Evolutionary conservation across 2,888 invertebrate genomes (phyloP), one percentile per base, ranked within the genome.

Genomic region (Drosophila barbarae): DNA sequence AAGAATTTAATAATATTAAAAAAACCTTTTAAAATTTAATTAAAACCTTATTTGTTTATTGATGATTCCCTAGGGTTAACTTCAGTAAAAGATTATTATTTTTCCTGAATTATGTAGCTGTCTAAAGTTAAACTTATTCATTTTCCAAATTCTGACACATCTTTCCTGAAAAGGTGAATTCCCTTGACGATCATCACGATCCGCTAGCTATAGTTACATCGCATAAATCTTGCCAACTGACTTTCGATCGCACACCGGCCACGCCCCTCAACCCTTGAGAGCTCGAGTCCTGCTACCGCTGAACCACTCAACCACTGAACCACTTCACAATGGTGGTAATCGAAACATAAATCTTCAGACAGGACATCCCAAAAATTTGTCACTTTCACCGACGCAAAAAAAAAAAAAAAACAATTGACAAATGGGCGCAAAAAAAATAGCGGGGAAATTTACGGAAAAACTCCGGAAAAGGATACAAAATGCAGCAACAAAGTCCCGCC

Each of bases 231-330:
- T 15, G 10, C 28, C 13, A 34, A 1, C 60, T 34, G 60, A 60
- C 61, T 61, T 47, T 15, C 60, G 60, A 66, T 66, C 65, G 55
- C 50, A 32, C 10, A 15, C 18, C 44, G 10, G 54, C 38, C 56
- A 51, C 69, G 64, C 69, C 69, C 71, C 64, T 57, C 47, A 83
- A 83, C 83, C 83, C 84, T 83, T 80, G 71, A 66, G 44, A 49
- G 42, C 13, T 50, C 23, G 39, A 38, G 10, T 26, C 21, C 35
- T 39, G 18, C 38, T 50, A 67, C 63, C 76, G 64, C 54, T 28
- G 32, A 52, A 23, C 42, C 61, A 63, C 63, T 47, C 59, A 64
- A 64, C 56, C 70, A 79, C 77, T 80, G 71, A 83, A 74, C 74
- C 84, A 78, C 78, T 78, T 74, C 61, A 83, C 61, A 83, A 79